Evolutionary conservation across 2,888 invertebrate species (phyloP), one percentile per base, ranked within the genome.

Genomic region (Eilema sororculum): DNA sequence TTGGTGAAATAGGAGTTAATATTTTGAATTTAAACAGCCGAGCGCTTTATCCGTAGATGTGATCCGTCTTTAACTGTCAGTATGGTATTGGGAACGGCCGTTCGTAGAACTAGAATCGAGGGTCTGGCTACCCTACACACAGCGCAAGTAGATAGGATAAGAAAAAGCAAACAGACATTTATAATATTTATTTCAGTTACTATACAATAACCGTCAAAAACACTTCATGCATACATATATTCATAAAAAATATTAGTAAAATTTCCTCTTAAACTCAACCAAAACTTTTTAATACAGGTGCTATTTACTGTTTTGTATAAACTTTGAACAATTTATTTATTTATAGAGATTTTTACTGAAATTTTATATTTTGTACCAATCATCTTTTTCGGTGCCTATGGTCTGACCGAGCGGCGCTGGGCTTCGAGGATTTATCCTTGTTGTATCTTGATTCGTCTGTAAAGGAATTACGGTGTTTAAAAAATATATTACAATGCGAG

Each of bases 341-440:
- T n/a, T 65, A 63, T 20, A 57, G 20, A 68, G 41, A 30, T 60
- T 58, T 70, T 64, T 52, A 64, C 60, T 25, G 13, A 25, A 71
- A 16, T 59, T 57, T 69, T 68, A 20, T 41, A 8, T 56, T 56
- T 22, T n/a, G 25, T 67, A 25, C 22, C 28, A 25, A 69, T 92
- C 83, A 95, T 81, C 95, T 90, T 81, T 94, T 95, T 73, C 93
- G 88, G 76, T 90, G 95, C 67, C 91, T 87, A 75, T 95, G 94
- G 74, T 95, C 95, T 16, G 95, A 94, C 3, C 91, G 91, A 25
- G 93, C 91, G 2, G 84, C 93, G 69, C 79, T 86, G 13, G 93
- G 87, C 76, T 95, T 95, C 6, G 92, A 81, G 2, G 89, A 78
- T 72, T 94, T 94, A 8, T 92, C 93, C 73, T 94, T 95, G 74